phyloP scores from a whole-genome alignment of 2,113 vertebrate species.

The Entomyzon cyanotis region DNA sequence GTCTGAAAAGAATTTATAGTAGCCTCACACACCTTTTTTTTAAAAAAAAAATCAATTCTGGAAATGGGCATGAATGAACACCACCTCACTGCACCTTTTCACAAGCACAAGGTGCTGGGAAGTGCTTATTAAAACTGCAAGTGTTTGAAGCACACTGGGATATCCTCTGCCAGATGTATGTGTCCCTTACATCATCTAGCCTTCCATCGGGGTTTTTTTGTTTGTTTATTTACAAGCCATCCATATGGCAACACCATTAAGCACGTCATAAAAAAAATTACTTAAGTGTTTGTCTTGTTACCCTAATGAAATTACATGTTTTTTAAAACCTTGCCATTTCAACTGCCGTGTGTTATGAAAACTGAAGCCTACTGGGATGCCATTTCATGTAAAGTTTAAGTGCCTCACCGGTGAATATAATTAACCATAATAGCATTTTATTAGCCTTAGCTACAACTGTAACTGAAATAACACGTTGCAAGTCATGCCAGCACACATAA shows the following conservation, averaged over 20 bases:
- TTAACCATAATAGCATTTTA: constrained; percentile 64
- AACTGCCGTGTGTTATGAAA: constrained; percentile 39
- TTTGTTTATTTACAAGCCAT: constrained; percentile 31
- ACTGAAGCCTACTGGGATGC: constrained; percentile 34
- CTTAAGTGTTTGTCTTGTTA: constrained; percentile 27
- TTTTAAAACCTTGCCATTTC: constrained; percentile 41
- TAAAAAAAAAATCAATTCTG: not conserved
- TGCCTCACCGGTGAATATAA: constrained; percentile 29
- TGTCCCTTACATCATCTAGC: constrained; percentile 9
- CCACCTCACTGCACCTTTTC: not conserved
- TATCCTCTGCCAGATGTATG: constrained; percentile 11
- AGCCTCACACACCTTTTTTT: not conserved
- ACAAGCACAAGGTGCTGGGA: not conserved
- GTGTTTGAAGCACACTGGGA: not conserved
- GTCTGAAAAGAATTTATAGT: not conserved
- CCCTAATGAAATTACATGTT: constrained; percentile 56
- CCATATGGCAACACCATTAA: constrained; percentile 45
- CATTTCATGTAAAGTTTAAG: constrained; percentile 62
- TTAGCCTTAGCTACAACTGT: constrained; percentile 34
- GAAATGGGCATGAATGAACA: not conserved
- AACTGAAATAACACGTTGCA: constrained; percentile 22
- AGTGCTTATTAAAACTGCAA: constrained; percentile 11
- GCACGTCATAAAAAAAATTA: constrained; percentile 10
- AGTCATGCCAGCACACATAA: constrained; percentile 34
- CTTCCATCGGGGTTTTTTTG: not conserved